Evolutionary conservation across 2,113 vertebrate genomes (phyloP).

Genomic region (Malurus cyaneus): DNA sequence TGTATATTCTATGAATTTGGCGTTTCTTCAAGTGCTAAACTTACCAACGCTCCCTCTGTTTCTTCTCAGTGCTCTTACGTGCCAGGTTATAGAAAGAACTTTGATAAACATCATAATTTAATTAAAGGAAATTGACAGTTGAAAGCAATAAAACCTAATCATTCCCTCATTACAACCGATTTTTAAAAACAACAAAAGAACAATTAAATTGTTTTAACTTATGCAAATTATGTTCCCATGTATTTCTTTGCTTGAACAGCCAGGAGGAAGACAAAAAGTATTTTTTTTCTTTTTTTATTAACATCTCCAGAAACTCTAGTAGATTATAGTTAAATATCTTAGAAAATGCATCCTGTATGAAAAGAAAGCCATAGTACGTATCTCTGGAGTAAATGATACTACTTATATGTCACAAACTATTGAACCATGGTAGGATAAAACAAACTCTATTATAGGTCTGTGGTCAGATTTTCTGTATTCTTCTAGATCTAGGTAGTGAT

Average conservation of each 20-base stretch:
- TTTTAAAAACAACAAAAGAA: not conserved
- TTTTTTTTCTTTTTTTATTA: not conserved
- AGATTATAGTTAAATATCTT: too few relatives aligned
- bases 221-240: not conserved
- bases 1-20: too few relatives aligned
- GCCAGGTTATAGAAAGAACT: not conserved
- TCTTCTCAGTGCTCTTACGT: not conserved
- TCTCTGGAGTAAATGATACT: not conserved
- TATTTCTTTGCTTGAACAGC: not conserved
- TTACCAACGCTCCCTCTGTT: too few relatives aligned
- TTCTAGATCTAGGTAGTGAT: not conserved
- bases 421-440: not conserved
- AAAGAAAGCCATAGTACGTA: not conserved
- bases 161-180: rapidly evolving
- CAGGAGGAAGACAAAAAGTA: not conserved
- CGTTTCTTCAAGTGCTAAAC: too few relatives aligned
- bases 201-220: not conserved
- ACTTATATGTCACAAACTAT: not conserved
- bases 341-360: not conserved
- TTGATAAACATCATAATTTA: not conserved
- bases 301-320: not conserved
- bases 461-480: not conserved
- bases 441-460: not conserved
- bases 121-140: not conserved
- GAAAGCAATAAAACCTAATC: not conserved